Evolutionary conservation across 1,140 invertebrate genomes (phyloP), one percentile per base, ranked within the genome.

Genomic region (Dreissena polymorpha): DNA sequence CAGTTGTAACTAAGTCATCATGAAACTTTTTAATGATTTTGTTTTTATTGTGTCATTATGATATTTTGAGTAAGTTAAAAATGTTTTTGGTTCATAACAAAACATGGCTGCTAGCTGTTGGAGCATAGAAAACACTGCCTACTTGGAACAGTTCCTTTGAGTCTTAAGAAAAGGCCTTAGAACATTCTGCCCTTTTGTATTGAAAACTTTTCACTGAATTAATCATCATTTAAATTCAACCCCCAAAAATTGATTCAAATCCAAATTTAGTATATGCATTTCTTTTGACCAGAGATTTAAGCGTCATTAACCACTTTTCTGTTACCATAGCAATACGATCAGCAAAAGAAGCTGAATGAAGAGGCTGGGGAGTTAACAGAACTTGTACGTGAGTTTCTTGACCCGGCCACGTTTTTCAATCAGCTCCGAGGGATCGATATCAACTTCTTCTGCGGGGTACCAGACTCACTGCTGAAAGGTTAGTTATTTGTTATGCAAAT

Each of bases 381-480:
- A 57, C 76, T 88, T 39, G 86, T 88, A 0, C 39, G 87, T 65
- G 87, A 88, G 51, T 88, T 88, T 39, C 85, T 94, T 14, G 89
- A 92, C 49, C 93, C 93, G n/a, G 91, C 89, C 7, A 87, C 89
- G 3, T 93, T 94, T 85, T 93, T 92, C 81, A 82, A 91, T 23
- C 90, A 92, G 16, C 73, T 93, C 12, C 71, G 85, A 51, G 86
- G 90, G 55, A 91, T 90, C 70, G 93, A 91, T 0, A 91, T 94
- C 55, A 90, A 93, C 50, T 94, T 93, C 75, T 94, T 93, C 87
- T 93, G 92, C 86, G 93, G 93, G 21, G 93, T 94, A 14, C 93
- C 93, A 29, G 93, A 94, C 81, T 94, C 93, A 21, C 81, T 94
- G 21, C 86, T 94, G 3, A 94, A 94, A 93, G 93, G 93, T 93